These are phyloP conservation scores for Neolamprologus longior DNA, from an alignment of 2,113 vertebrate genomes.

Conservation along the genomic window DNA sequence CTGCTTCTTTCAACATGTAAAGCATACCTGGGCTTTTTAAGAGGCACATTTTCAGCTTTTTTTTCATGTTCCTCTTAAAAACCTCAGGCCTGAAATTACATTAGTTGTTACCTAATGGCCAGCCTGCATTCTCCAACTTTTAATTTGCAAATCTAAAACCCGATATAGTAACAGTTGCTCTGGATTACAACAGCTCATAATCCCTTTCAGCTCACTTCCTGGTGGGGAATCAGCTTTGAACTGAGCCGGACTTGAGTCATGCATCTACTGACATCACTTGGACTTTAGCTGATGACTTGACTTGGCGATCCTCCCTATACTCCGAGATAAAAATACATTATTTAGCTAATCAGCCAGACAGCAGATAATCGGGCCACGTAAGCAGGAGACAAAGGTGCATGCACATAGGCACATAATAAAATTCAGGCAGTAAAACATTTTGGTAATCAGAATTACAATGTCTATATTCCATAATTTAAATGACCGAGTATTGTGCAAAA, in stretches of 20 bases:
- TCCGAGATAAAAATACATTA: background rate
- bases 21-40: slow-evolving; percentile 15
- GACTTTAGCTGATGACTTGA: background rate
- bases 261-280: background rate
- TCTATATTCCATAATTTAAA: background rate
- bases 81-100: background rate
- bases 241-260: background rate
- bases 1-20: background rate
- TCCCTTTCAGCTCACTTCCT: background rate
- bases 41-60: background rate
- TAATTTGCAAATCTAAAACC: slow-evolving; percentile 7
- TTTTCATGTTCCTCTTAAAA: slow-evolving; percentile 11
- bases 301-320: background rate
- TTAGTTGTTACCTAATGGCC: background rate
- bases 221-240: background rate
- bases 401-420: background rate
- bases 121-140: background rate
- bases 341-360: background rate
- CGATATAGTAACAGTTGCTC: background rate
- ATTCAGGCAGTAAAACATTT: background rate
- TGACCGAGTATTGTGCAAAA: background rate
- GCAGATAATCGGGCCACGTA: background rate
- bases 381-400: background rate
- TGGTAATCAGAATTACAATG: background rate
- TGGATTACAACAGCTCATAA: background rate